A percentile compares a stretch with the other conserved stretches of the same genome.
phyloP scores from a whole-genome alignment of 2,888 invertebrate species.

The Eledone cirrhosa region DNA sequence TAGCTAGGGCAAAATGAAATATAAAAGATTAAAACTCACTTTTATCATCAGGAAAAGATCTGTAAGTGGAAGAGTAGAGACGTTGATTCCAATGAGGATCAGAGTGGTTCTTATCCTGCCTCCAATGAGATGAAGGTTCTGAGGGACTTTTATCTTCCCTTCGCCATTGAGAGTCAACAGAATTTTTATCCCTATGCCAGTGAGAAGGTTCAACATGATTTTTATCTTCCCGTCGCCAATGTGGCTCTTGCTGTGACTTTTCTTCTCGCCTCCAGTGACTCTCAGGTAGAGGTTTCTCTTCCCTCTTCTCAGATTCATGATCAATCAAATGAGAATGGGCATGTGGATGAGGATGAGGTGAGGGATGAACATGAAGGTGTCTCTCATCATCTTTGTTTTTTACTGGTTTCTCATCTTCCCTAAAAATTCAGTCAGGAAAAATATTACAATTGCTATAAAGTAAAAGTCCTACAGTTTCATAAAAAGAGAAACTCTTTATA shows the following conservation, averaged over 20 bases:
- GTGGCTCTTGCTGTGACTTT: slow-evolving; percentile 9
- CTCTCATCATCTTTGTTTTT: slow-evolving; percentile 23
- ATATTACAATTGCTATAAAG: neutral
- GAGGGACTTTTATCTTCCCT: slow-evolving; percentile 24
- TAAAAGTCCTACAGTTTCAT: neutral
- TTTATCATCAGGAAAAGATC: slow-evolving; percentile 21
- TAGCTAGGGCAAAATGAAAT: no score
- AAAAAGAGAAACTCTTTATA: no score
- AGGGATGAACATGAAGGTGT: slow-evolving; percentile 1
- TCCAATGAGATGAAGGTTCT: slow-evolving; percentile 17
- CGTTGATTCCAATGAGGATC: slow-evolving; percentile 22
- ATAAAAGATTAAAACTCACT: neutral
- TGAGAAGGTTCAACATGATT: slow-evolving; percentile 18
- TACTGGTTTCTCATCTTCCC: slow-evolving; percentile 13
- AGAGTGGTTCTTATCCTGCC: slow-evolving; percentile 18
- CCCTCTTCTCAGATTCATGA: slow-evolving; percentile 12
- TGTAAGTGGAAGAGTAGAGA: slow-evolving; percentile 18
- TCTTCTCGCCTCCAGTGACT: slow-evolving; percentile 19
- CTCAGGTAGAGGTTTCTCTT: slow-evolving; percentile 6
- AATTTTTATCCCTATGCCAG: slow-evolving; percentile 19
- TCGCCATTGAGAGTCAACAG: slow-evolving; percentile 1
- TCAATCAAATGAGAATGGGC: slow-evolving; percentile 19
- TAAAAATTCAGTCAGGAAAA: neutral
- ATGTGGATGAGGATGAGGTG: slow-evolving; percentile 16
- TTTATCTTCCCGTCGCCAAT: slow-evolving; percentile 25